Evolutionary conservation across 2,888 invertebrate genomes (phyloP), one percentile per base, ranked within the genome.

Genomic region (Diarsia brunnea): DNA sequence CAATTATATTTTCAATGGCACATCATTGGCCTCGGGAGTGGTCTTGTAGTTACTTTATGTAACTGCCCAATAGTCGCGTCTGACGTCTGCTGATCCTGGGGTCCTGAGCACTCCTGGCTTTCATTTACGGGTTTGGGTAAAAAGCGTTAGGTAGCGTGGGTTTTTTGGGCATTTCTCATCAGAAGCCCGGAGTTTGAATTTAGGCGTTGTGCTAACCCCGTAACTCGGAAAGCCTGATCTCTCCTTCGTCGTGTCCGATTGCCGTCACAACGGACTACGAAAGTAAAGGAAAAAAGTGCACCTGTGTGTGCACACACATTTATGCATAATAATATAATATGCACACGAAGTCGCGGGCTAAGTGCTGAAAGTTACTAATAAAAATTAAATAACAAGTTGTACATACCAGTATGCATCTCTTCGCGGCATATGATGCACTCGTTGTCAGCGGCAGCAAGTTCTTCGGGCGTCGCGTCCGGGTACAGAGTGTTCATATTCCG

Each of bases 401-500:
- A 87, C 90, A 86, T 81, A 97, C 97, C 97, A 49, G 97, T 97
- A 73, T 97, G 97, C 98, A 98, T 98, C 92, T 98, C 98, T 93
- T 98, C 98, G 89, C 99, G 97, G 93, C 99, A 99, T 90, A 99
- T 99, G 89, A 99, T 99, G 95, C 99, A 99, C 75, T 99, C 99
- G 93, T 99, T 99, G 95, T 99, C 99, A 0, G 98, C 98, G 24
- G 98, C 98, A 47, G 98, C 98, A 31, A 99, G 96, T 94, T 99
- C 99, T 87, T 98, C 99, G 0, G 98, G 96, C 0, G 99, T 99
- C 10, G 99, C 99, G 96, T 99, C 99, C 0, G 99, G 99, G 95
- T 99, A 99, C 89, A 99, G 95, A 0, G 99, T 99, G 94, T 99
- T 99, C 99, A 99, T 99, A 93, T 99, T 99, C 88, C 99, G 98